Evolutionary conservation across 2,797 vertebrate genomes (phyloP), one percentile per base, ranked within the genome.

Genomic region (Cyclura pinguis): DNA sequence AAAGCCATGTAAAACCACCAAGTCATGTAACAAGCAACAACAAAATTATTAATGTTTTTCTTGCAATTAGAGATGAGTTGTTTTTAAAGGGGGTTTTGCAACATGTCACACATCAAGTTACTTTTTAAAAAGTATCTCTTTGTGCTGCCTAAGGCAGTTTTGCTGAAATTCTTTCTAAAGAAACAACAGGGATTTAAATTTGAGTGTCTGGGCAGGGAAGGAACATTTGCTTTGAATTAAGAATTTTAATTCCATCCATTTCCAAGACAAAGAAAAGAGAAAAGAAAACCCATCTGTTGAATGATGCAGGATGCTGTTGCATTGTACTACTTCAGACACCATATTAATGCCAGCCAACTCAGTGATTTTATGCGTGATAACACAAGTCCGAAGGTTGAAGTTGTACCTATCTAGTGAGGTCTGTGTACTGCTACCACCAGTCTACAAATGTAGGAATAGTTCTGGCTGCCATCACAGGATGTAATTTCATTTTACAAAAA

Each of bases 261-360:
- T 80, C 20, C 22, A 85, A 47, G 42, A 47, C 42, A 47, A 47
- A 47, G 42, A 47, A 47, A 47, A 47, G 42, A 47, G 4, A 47
- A 67, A 67, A 67, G 2, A 67, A 29, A 67, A 27, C 64, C 1
- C 64, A 76, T 57, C 73, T 22, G 10, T 47, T n/a, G 35, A 52
- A 42, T 18, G 29, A 50, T 42, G 52, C 73, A 72, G 20, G 72
- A 57, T 90, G 84, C 73, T 12, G 7, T 47, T 72, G 77, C 12
- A 80, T 80, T 77, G 8, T 42, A 42, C 88, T 83, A 89, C 59
- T 85, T 35, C n/a, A 57, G 27, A 85, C 47, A 80, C 73, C 50
- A n/a, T 77, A n/a, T 69, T 69, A 57, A 64, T 78, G 74, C 83
- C 74, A 89, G 88, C 47, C 88, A 69, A 52, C 29, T 89, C 74